Evolutionary conservation across 2,888 invertebrate species (phyloP).

Genomic region (Brachyopa scutellaris): DNA sequence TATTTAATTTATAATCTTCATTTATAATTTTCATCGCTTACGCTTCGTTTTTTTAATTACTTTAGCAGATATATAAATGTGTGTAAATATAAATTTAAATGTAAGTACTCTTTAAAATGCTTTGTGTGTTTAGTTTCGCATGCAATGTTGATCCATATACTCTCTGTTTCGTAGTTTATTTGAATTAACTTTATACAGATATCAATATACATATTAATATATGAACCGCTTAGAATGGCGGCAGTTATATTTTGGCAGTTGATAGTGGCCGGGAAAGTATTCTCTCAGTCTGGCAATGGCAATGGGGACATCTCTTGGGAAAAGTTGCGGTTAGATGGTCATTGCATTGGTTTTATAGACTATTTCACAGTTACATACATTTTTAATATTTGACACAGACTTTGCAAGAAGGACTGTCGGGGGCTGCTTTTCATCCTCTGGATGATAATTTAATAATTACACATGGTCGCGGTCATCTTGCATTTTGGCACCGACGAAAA

Average conservation of each 20-base stretch:
- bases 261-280: slow-evolving; percentile 95
- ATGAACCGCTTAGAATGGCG: slow-evolving; percentile 87
- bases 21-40: slow-evolving; percentile 41
- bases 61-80: slow-evolving; percentile 41
- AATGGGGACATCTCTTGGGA: slow-evolving; percentile 95
- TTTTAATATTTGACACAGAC: slow-evolving; percentile 84
- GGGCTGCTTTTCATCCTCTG: slow-evolving; percentile 94
- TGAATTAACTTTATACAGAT: background rate
- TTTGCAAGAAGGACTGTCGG: slow-evolving; percentile 92
- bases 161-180: background rate
- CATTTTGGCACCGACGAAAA: slow-evolving; percentile 95
- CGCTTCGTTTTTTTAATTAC: slow-evolving; percentile 45
- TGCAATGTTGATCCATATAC: slow-evolving; percentile 1
- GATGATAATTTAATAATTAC: slow-evolving; percentile 96
- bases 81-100: slow-evolving; percentile 22
- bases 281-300: slow-evolving; percentile 97
- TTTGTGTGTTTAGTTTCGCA: slow-evolving; percentile 46
- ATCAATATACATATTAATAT: background rate
- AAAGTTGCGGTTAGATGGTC: slow-evolving; percentile 92
- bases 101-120: slow-evolving; percentile 33
- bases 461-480: slow-evolving; percentile 94
- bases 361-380: background rate
- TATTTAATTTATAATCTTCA: slow-evolving; percentile 2
- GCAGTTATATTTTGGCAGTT: slow-evolving; percentile 93
- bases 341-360: background rate